Base-by-base conservation (phyloP, 1,140 invertebrate species). In the Pseudoatta argentina region DNA sequence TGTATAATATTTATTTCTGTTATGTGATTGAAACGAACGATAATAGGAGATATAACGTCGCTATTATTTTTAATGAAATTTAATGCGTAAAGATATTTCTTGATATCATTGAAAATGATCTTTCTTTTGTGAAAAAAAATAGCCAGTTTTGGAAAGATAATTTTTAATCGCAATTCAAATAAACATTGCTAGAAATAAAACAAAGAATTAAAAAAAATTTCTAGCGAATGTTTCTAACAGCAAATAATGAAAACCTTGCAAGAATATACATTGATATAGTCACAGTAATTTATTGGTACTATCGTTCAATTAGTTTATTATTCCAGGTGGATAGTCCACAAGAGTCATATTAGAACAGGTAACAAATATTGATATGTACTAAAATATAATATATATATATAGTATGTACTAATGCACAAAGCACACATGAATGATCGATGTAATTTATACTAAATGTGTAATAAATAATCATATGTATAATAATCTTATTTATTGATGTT, bases 261-360 rank as follows among this genome's bases (percentile, higher is more conserved):
- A 83, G 39, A 61, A n/a, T 51, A n/a, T 51, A 73, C n/a, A n/a
- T 61, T 63, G 27, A 75, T 61, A 83, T 61, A 73, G 34, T 72
- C 67, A 21, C 34, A 44, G 30, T 83, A 83, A 82, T 63, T 75
- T 83, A 83, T 83, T 48, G 27, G 48, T 48, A 75, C n/a, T 14
- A 53, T 57, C 57, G 12, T 59, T 82, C 6, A 44, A 61, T 73
- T 75, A 63, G 71, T 83, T 27, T 61, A 61, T 64, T 53, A 55
- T 77, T 78, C 6, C 61, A 85, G 48, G 55, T 78, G 82, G 71
- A 77, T 30, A 85, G 1, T 85, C 59, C 75, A 85, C 51, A 66
- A 48, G 30, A 85, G 82, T 85, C 82, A 85, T 77, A 55, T 78
- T 78, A 78, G 34, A 85, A 61, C 73, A 66, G 18, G 69, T 73